Conservation (phyloP, 2,888 invertebrate species). For the Drosophila meridiana region DNA sequence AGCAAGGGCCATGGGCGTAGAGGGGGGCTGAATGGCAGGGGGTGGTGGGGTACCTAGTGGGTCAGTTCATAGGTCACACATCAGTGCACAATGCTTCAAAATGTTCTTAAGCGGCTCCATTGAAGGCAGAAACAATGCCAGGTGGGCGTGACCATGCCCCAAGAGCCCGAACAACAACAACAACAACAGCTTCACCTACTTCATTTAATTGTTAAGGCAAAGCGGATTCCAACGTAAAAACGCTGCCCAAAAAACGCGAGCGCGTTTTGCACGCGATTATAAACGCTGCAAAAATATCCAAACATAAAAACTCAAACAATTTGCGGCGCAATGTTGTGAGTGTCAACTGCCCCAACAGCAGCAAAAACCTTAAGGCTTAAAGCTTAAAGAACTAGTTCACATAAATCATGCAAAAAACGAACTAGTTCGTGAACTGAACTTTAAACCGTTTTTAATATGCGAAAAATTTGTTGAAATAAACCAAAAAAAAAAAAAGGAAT, state of each 20-base stretch:
- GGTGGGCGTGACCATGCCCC: background rate
- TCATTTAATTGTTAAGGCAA: slow-evolving; percentile 25
- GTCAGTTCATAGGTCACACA: slow-evolving; percentile 10
- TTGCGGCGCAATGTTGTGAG: background rate
- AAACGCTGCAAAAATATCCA: background rate
- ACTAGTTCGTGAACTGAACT: background rate
- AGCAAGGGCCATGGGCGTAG: background rate
- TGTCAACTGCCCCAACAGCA: background rate
- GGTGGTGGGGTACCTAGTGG: background rate
- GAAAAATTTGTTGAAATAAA: too few relatives aligned
- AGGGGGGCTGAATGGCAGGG: background rate
- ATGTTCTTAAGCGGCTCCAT: background rate
- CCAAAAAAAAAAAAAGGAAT: too few relatives aligned
- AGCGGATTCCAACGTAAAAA: background rate
- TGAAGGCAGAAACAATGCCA: background rate
- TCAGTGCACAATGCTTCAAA: background rate
- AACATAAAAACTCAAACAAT: background rate
- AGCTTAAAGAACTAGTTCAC: background rate
- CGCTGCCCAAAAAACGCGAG: slow-evolving; percentile 1
- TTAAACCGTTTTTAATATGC: background rate
- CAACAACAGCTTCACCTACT: slow-evolving; percentile 4
- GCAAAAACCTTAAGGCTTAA: too few relatives aligned
- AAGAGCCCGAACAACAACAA: background rate
- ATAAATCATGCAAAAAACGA: background rate
- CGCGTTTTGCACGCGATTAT: slow-evolving; percentile 10